Evolutionary conservation across 1,140 invertebrate species (phyloP).

Genomic region (Aphis craccivora): DNA sequence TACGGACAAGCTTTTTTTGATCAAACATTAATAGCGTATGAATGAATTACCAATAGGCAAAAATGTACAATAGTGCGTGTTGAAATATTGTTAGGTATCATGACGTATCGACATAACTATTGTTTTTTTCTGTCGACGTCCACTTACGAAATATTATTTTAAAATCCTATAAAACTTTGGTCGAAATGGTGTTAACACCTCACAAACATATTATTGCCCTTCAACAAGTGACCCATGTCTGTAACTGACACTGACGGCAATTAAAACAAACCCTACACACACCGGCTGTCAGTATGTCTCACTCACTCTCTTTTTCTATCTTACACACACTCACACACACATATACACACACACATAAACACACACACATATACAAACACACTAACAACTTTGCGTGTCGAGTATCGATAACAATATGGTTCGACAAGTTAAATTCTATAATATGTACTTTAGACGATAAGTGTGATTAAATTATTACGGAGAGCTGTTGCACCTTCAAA

Average conservation of each 20-base stretch:
- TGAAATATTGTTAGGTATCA: neutral
- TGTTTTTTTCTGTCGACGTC: neutral
- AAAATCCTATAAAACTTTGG: neutral
- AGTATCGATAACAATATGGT: neutral
- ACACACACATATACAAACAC: neutral
- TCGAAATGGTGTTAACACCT: neutral
- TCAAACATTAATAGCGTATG: neutral
- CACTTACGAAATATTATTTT: neutral
- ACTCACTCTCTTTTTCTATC: neutral
- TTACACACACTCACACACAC: too few relatives aligned
- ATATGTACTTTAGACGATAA: neutral
- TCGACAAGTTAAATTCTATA: neutral
- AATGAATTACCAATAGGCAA: neutral
- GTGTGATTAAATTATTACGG: neutral
- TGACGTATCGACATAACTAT: neutral
- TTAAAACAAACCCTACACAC: constrained; percentile 33
- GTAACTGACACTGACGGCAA: constrained; percentile 54
- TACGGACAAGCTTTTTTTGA: neutral
- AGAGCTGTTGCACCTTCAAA: neutral
- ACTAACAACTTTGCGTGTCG: neutral
- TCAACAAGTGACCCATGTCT: constrained; percentile 54
- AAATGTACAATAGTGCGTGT: neutral
- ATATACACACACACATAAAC: too few relatives aligned
- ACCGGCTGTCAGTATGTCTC: neutral
- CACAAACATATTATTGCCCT: constrained; percentile 12